These are phyloP conservation scores for Aphidius colemani DNA, from an alignment of 2,888 invertebrate species.

Conservation along the genomic window DNA sequence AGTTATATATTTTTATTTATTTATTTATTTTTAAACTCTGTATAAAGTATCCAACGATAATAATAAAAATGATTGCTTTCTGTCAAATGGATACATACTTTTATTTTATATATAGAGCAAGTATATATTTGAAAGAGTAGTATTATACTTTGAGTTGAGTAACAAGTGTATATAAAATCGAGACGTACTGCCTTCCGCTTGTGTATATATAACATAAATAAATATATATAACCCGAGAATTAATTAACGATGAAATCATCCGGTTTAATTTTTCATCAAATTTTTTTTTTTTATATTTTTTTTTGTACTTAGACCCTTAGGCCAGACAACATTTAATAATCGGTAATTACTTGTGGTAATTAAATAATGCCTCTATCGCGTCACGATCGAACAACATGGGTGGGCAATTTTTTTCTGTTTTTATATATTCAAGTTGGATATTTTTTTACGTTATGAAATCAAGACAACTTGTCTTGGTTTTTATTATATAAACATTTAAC, in stretches of 20 bases:
- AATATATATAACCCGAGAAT: not conserved
- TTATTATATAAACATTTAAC: too few species aligned
- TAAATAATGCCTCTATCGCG: constrained; percentile 48
- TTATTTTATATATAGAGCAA: constrained; percentile 5
- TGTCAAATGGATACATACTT: constrained; percentile 2
- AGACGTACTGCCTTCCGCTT: constrained; percentile 6
- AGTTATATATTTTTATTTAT: too few species aligned
- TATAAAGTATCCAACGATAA: too few species aligned
- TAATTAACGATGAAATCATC: constrained; percentile 47
- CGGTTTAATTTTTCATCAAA: constrained; percentile 17
- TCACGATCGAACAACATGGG: constrained; percentile 45
- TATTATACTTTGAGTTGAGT: too few species aligned
- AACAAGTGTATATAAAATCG: not conserved
- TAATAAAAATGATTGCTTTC: not conserved
- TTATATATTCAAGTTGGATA: not conserved
- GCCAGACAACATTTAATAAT: constrained; percentile 47
- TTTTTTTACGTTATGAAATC: not conserved
- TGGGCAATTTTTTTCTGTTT: constrained; percentile 41
- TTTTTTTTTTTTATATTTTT: not conserved
- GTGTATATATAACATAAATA: not conserved
- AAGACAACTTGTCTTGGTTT: too few species aligned
- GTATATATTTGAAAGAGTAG: not conserved
- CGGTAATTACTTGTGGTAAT: constrained; percentile 53
- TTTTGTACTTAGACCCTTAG: constrained; percentile 33
- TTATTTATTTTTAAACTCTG: too few species aligned